Percentiles rank a stretch among this genome's conserved stretches.
Conservation (phyloP, 2,113 vertebrate species). For the Pteropus alecto region DNA sequence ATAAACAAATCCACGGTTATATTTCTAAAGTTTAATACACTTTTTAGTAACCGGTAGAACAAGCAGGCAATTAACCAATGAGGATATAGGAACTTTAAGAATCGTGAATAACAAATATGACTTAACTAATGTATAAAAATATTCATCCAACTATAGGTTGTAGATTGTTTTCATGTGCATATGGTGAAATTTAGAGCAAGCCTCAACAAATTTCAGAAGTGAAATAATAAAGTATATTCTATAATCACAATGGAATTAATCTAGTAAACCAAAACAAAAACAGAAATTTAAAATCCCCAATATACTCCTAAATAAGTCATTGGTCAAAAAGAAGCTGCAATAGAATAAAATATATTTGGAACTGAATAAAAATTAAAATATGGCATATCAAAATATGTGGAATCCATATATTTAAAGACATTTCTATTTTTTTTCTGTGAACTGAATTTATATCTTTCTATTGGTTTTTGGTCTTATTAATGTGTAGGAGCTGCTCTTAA, state of each 20-base stretch:
- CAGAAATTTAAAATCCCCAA: neutral
- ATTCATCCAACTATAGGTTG: neutral
- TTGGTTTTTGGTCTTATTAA: neutral
- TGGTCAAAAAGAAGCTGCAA: neutral
- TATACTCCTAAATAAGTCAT: neutral
- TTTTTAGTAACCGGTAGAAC: neutral
- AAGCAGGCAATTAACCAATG: neutral
- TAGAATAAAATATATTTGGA: neutral
- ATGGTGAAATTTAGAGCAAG: neutral
- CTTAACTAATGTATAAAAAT: neutral
- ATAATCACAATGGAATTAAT: neutral
- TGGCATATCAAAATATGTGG: neutral
- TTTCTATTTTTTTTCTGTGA: neutral
- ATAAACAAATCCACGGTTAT: neutral
- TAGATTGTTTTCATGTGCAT: neutral
- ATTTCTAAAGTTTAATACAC: neutral
- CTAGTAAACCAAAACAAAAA: neutral
- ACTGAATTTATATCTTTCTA: neutral
- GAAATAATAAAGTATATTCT: neutral
- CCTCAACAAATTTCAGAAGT: neutral
- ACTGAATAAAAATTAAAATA: neutral
- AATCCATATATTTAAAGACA: neutral
- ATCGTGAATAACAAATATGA: neutral
- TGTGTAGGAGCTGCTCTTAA: neutral
- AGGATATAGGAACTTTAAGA: neutral